phyloP scores from a whole-genome alignment of 2,113 vertebrate species.

The Chauna torquata region DNA sequence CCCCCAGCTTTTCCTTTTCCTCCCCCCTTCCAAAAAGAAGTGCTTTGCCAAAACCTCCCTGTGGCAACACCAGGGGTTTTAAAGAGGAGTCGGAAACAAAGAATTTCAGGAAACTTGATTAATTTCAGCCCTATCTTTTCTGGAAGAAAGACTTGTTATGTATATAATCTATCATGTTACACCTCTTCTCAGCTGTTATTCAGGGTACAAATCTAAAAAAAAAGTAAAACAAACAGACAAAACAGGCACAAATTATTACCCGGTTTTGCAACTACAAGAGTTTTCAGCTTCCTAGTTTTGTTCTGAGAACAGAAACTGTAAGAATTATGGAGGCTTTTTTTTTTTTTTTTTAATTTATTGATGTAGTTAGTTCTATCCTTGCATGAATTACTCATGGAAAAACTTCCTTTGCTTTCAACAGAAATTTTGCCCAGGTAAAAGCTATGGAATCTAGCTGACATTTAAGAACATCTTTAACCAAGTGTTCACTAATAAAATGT shows the following conservation, averaged over 20 bases:
- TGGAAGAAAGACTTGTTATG: background rate
- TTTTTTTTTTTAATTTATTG: too few species aligned
- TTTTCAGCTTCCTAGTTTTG: background rate
- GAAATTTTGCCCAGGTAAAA: background rate
- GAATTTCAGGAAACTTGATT: background rate
- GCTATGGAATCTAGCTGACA: background rate
- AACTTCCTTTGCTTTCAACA: background rate
- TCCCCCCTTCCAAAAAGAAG: background rate
- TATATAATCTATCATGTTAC: background rate
- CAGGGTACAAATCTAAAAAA: background rate
- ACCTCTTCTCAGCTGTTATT: background rate
- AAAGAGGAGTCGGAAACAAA: background rate
- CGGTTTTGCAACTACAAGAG: background rate
- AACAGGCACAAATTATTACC: background rate
- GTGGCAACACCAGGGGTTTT: background rate
- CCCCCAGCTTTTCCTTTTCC: background rate
- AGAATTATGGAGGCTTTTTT: background rate
- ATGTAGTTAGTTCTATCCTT: background rate
- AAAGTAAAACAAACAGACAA: background rate
- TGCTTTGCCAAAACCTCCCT: background rate
- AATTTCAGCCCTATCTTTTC: background rate
- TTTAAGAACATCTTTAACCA: background rate
- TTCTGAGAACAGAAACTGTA: background rate
- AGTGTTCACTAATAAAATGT: background rate
- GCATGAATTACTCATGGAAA: background rate